Evolutionary conservation across 92 coral and sea anemone species (phyloP).

Genomic region (Epizoanthus ramosus): DNA sequence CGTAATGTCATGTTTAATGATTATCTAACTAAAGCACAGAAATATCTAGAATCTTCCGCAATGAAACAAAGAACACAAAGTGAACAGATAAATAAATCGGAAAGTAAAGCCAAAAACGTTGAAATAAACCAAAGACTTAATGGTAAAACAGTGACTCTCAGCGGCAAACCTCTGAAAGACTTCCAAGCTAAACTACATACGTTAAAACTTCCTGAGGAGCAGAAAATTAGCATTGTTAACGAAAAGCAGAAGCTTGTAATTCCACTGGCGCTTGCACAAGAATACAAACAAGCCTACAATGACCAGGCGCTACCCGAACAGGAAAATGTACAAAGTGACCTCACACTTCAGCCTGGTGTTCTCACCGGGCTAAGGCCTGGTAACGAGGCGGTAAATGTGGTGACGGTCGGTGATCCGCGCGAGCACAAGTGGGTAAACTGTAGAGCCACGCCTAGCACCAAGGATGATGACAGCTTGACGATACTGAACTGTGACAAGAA

Average conservation of each 20-base stretch:
- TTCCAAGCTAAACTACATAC: not conserved
- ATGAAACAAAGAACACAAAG: not conserved
- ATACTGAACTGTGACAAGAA: slow-evolving; percentile 31
- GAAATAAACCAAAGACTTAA: not conserved
- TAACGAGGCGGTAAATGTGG: slow-evolving; percentile 1
- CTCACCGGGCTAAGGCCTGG: not conserved
- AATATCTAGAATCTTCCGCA: not conserved
- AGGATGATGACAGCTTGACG: slow-evolving; percentile 15
- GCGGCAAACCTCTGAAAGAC: not conserved
- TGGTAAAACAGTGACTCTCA: not conserved
- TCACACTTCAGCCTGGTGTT: not conserved
- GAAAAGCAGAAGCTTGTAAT: slow-evolving; percentile 37
- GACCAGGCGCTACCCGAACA: slow-evolving; percentile 24
- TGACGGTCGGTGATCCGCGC: slow-evolving; percentile 23
- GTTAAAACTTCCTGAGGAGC: slow-evolving; percentile 29
- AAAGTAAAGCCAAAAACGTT: not conserved
- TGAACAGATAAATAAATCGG: not conserved
- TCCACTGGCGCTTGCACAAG: slow-evolving; percentile 32
- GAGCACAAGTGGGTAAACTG: slow-evolving; percentile 18
- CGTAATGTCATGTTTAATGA: not conserved
- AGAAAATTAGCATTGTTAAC: slow-evolving; percentile 31
- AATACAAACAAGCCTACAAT: slow-evolving; percentile 1
- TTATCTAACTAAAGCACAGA: not conserved
- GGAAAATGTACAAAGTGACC: slow-evolving; percentile 6
- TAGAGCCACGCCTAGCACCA: slow-evolving; percentile 12